Base-by-base conservation (phyloP, 2,797 vertebrate genomes). In the Molossus alvarezi region DNA sequence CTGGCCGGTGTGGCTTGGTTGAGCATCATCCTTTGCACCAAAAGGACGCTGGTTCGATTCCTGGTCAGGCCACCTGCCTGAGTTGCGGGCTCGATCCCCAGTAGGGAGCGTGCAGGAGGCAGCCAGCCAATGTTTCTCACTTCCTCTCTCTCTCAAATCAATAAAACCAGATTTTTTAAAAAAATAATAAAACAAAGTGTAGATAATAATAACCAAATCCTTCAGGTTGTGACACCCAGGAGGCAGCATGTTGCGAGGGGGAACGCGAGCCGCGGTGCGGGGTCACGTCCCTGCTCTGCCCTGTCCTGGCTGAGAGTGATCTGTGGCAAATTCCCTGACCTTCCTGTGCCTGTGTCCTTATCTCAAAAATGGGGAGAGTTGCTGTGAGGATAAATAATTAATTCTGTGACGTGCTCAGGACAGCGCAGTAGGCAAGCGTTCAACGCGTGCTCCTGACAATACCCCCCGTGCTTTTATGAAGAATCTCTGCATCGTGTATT, bases 381-480 rank as follows among this genome's bases (percentile, higher is more conserved):
- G n/a, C 58, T 88, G 17, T 65, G 72, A 23, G 17, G 82, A 18
- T 51, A 91, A 72, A 57, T 23, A 51, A 37, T 25, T 58, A 37
- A 18, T 79, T 2, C 25, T 13, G 18, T 15, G 20, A 48, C 13
- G 53, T 88, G 25, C 45, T 84, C 29, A 17, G 14, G 62, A n/a
- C 12, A 55, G 4, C 25, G 0, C n/a, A 21, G 9, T 8, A 55
- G 12, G 0, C 6, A 18, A 33, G 51, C 51, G 25, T n/a, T 58
- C 4, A 6, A 0, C 12, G 2, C 17, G 3, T 65, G 11, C 75
- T 67, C 45, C 0, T 25, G 41, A 69, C 14, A 53, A 0, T 17
- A 25, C 21, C 41, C 45, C 48, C 27, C 2, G 0, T 29, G n/a
- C 18, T 79, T 94, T 65, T 55, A 71, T 62, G 51, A 67, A 41